Conservation (phyloP, 2,113 vertebrate species). For the Lagopus leucura region DNA sequence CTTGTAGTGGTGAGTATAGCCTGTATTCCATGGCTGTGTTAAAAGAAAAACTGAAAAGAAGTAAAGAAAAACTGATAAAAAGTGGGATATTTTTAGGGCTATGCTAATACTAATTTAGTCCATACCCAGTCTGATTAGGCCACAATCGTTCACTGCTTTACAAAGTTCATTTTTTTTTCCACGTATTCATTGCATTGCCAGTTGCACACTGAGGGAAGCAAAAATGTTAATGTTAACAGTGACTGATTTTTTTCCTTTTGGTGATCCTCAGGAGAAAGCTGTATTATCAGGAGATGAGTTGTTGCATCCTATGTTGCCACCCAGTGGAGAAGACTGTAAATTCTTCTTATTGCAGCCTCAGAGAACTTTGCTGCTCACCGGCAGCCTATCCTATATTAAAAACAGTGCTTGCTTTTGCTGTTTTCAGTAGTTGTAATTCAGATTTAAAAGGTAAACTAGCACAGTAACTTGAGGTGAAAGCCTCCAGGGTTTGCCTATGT, state of each 20-base stretch:
- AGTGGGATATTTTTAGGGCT: no score
- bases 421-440: background rate
- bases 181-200: background rate
- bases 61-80: background rate
- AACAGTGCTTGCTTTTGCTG: background rate
- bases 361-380: background rate
- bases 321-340: slow-evolving; percentile 67
- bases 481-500: background rate
- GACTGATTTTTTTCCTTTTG: background rate
- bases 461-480: background rate
- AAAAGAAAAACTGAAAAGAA: accelerated
- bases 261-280: background rate
- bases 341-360: background rate
- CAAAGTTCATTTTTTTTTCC: background rate
- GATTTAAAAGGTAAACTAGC: background rate
- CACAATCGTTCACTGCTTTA: no score
- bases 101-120: no score
- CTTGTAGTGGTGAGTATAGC: background rate
- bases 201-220: background rate
- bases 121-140: no score
- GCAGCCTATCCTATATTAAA: background rate
- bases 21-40: background rate
- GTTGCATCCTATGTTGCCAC: slow-evolving; percentile 72
- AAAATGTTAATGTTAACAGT: background rate
- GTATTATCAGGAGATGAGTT: background rate